A percentile compares a stretch with the other conserved stretches of the same genome.
Conservation (phyloP, 30 jellyfish, hydroid and myxozoan species). For the Haliclystus octoradiatus region DNA sequence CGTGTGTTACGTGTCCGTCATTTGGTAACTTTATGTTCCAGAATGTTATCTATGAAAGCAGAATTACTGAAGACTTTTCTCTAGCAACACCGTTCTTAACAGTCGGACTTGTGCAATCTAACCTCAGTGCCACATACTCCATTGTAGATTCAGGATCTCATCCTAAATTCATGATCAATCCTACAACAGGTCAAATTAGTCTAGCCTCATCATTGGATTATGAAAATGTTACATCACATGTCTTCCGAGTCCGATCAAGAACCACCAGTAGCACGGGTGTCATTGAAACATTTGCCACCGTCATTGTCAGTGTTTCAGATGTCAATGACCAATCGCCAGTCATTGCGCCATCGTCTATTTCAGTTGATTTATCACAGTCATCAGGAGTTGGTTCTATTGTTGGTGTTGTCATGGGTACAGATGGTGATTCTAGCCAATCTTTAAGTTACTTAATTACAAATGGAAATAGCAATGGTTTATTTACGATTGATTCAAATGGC, state of each 20-base stretch:
- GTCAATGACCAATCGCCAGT: slow-evolving; percentile 60
- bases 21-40: neutral
- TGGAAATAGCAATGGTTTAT: slow-evolving; percentile 37
- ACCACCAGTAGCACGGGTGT: slow-evolving; percentile 8
- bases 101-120: neutral
- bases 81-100: neutral
- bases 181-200: neutral
- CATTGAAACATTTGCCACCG: slow-evolving; percentile 40
- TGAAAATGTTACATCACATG: slow-evolving; percentile 33
- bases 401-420: slow-evolving; percentile 27
- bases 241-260: slow-evolving; percentile 47
- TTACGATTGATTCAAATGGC: slow-evolving; percentile 39
- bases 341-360: neutral
- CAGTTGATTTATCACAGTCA: neutral
- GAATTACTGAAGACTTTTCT: neutral
- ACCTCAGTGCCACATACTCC: neutral
- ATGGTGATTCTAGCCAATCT: slow-evolving; percentile 17
- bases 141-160: neutral
- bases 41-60: neutral
- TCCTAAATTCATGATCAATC: neutral
- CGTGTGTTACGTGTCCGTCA: neutral
- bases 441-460: neutral
- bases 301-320: slow-evolving; percentile 51
- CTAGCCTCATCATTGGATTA: slow-evolving; percentile 30
- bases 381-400: neutral